Base-by-base conservation (phyloP, 2,888 invertebrate genomes). In the Mactromeris polynyma region DNA sequence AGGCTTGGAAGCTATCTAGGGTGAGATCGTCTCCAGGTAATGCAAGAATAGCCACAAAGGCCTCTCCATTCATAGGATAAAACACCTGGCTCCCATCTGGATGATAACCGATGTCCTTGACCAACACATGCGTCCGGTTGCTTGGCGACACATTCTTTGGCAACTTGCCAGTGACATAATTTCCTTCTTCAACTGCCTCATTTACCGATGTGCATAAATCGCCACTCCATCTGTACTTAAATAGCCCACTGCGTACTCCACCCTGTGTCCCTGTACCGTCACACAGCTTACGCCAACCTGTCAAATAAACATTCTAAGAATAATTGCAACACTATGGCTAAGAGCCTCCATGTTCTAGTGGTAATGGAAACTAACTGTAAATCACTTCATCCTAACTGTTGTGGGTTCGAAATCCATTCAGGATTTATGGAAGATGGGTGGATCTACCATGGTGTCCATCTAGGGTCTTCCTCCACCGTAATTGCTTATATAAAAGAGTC, bases 51-150 rank as follows among this genome's bases (percentile, higher is more conserved):
- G 90, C 91, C 6, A 93, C 90, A 83, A 92, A 93, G 0, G 93
- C 85, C 17, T 88, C 90, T 3, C 86, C 86, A 33, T 91, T 86
- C 54, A 64, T 46, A 0, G 94, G 94, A 64, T 89, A 94, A 85
- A 94, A 94, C 26, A 94, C 89, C 77, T 94, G 94, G 19, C 94
- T 93, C 7, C 93, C 93, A 85, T 94, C 93, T 21, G 94, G 94
- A 64, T 94, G 94, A 69, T 93, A 94, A 51, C 93, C 93, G 11
- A 93, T 92, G 54, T 93, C 93, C 38, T 94, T 81, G 9, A 93
- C 90, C 14, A 94, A 87, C 42, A 94, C 93, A 38, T 93, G 91
- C 14, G 92, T 93, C 4, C 93, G 86, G 31, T 92, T 88, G 33
- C 82, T 86, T 26, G 92, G 85, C 19, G 89, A 87, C 1, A 90